Evolutionary conservation across 2,888 invertebrate genomes (phyloP), one percentile per base, ranked within the genome.

Genomic region (Leucophenga montana): DNA sequence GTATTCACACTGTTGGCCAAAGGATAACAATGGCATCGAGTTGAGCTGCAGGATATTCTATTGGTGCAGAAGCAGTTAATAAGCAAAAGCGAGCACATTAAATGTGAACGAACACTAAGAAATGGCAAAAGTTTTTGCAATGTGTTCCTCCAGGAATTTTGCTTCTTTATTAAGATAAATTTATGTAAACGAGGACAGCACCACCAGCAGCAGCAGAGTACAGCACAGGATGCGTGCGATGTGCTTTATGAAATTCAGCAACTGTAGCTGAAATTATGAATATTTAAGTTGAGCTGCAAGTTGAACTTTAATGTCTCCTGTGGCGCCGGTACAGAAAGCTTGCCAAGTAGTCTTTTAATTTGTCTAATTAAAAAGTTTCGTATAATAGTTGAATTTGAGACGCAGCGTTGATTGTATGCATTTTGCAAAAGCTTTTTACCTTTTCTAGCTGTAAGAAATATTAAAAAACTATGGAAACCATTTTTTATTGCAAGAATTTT

Each of bases 291-390:
- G 57, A n/a, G 20, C 20, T n/a, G 16, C 56, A 39, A 59, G 71
- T 69, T 73, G 56, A 69, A 71, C 71, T 71, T 79, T 67, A 82
- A 76, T 65, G 70, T 65, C 66, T 71, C 75, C 70, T 72, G 67
- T 65, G 64, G 33, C 67, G 71, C 16, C 27, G 9, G 16, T 11
- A 53, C 9, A 20, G 53, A 9, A 61, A 39, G 61, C 1, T 9
- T 8, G 16, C 6, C 8, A 33, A 61, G 44, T 22, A 56, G 56
- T 13, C 13, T 78, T 75, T 72, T 81, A 83, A 81, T 82, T 78
- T 78, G 73, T 73, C 77, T 78, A 78, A 83, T 81, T 81, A 66
- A 82, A 83, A 81, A 81, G 75, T 82, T 81, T 65, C 48, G 54
- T 3, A 70, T 70, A 68, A 74, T 59, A 33, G 59, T 59, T 59